Evolutionary conservation across 2,888 invertebrate genomes (phyloP).

Genomic region (Drosophila mercatorum): DNA sequence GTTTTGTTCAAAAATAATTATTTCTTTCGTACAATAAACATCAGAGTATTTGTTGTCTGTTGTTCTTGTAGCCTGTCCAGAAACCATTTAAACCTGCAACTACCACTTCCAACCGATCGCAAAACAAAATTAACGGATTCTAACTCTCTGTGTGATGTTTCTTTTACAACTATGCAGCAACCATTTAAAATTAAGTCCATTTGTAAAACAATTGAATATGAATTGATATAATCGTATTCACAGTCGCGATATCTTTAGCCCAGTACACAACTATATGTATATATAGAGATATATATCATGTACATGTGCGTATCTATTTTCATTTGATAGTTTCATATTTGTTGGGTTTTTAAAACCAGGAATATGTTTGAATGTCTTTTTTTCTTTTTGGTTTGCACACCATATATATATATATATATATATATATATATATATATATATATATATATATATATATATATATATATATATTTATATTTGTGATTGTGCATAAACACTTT

Average conservation of each 20-base stretch:
- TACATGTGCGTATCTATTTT: conserved; percentile 20
- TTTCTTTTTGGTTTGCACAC: conserved; percentile 30
- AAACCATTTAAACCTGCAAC: conserved; percentile 49
- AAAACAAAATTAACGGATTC: conserved; percentile 11
- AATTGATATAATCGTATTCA: conserved; percentile 38
- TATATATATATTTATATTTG: conserved; percentile 30
- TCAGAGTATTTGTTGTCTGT: conserved; percentile 20
- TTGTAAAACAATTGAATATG: conserved; percentile 32
- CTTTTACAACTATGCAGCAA: conserved; percentile 22
- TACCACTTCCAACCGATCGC: conserved; percentile 26
- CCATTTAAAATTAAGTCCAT: conserved; percentile 23
- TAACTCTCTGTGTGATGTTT: conserved; percentile 15
- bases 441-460: conserved; percentile 4
- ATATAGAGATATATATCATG: conserved; percentile 10
- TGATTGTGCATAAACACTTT: conserved; percentile 65
- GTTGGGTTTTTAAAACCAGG: conserved; percentile 66
- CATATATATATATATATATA: neutral
- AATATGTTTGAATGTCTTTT: conserved; percentile 62
- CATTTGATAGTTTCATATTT: conserved; percentile 26
- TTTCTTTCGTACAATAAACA: conserved; percentile 35
- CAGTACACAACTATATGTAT: conserved; percentile 9
- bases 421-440: conserved; percentile 32
- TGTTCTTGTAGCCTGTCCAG: conserved; percentile 29
- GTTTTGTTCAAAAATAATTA: conserved; percentile 23
- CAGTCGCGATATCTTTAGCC: conserved; percentile 29